Base-by-base conservation (phyloP, 2,888 invertebrate genomes). In the Cheilosia urbana region DNA sequence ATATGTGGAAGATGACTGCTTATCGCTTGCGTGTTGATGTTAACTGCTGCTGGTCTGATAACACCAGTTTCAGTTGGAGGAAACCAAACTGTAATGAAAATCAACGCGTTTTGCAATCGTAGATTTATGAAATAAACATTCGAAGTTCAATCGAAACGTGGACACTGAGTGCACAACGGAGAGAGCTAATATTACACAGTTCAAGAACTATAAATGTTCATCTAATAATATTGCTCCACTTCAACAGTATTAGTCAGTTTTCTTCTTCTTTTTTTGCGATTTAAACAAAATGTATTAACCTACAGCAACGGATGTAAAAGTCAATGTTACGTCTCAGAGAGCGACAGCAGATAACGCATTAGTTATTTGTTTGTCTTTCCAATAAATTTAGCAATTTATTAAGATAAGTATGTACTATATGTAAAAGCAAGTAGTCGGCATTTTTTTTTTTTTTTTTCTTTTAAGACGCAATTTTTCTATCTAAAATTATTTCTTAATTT, bases 71-170 rank as follows among this genome's bases (percentile, higher is more conserved):
- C 4, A 76, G 60, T 76, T 66, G 79, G 79, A 76, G 21, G 42
- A 69, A 79, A 60, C 79, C 47, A 49, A 78, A 60, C 13, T 63
- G 27, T 60, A 58, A 55, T 58, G 34, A 73, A 24, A 15, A 69
- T 49, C 34, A 58, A 69, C 68, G 53, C 49, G 58, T 78, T 83
- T 73, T 69, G 78, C 83, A 73, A 84, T 58, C 60, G 24, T 60
- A 30, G 66, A 55, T 60, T 72, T 60, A 42, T 58, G 40, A 51
- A 71, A 53, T 55, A 53, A 72, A 63, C 42, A 55, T 55, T 68
- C 73, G 78, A 68, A 78, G 40, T 65, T 76, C 65, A 71, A 66
- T 49, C 72, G 57, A 47, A 83, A 83, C 73, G 78, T 83, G 73
- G 45, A 34, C 42, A 75, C 40, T 30, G 45, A 75, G 65, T 79